Base-by-base conservation (phyloP, 1,140 invertebrate genomes). In the Elysia chlorotica region DNA sequence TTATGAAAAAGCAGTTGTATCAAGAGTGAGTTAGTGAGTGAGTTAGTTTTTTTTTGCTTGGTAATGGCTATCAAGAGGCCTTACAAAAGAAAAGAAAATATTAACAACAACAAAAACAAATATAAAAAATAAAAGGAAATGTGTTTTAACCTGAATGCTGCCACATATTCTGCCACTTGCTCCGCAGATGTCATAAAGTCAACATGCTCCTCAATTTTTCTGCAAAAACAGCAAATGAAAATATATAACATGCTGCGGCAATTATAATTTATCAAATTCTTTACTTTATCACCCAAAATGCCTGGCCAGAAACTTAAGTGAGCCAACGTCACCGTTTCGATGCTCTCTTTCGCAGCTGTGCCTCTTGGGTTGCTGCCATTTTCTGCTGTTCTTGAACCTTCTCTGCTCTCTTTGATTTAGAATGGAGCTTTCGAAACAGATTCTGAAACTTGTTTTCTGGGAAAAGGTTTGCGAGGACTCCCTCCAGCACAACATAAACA, bases 161-260 rank as follows among this genome's bases (percentile, higher is more conserved):
- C 92, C 71, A 98, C 90, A 88, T 96, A 96, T 78, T 94, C 93
- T 2, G 95, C 93, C 71, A 97, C 92, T 86, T 95, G 95, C 72
- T 94, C 92, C 30, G 95, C 94, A 79, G 94, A 95, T 0, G 95
- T 97, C 76, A 96, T 88, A 74, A 91, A 91, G n/a, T 94, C 93
- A 5, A 98, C 95, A 82, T 94, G 93, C 80, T 97, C 95, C 23
- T 97, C 89, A 76, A 99, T 97, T 87, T 94, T 92, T 79, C 94
- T 87, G 71, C 57, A 80, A 80, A 67, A 41, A 57, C n/a, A n/a
- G n/a, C n/a, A n/a, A n/a, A n/a, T n/a, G n/a, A n/a, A n/a, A n/a
- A n/a, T n/a, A n/a, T n/a, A n/a, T n/a, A n/a, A n/a, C n/a, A n/a
- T n/a, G n/a, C n/a, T n/a, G n/a, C n/a, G n/a, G n/a, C n/a, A n/a